phyloP scores from a whole-genome alignment of 2,888 invertebrate genomes.

The Lepidochitona cinerea region DNA sequence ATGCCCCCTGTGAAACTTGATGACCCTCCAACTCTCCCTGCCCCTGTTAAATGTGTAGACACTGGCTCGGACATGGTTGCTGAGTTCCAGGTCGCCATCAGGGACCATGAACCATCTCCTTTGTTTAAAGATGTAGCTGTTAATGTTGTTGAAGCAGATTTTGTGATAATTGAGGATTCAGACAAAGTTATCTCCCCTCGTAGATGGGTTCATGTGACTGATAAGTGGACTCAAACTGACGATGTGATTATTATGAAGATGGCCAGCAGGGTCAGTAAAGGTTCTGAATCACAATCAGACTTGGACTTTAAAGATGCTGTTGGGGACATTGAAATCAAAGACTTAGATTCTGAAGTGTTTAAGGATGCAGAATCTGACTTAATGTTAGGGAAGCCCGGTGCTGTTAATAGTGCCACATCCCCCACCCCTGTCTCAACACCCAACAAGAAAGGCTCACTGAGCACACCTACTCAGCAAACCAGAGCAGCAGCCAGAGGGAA shows the following conservation, averaged over 20 bases:
- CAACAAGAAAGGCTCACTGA: not conserved
- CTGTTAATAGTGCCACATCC: not conserved
- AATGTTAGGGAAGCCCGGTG: not conserved
- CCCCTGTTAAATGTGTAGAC: too few relatives aligned
- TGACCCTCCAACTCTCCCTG: not conserved
- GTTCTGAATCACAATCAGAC: not conserved
- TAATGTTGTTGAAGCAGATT: slow-evolving; percentile 1
- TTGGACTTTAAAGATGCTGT: not conserved
- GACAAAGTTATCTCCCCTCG: not conserved
- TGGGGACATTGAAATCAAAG: not conserved
- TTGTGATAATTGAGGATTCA: not conserved
- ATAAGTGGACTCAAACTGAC: slow-evolving; percentile 3
- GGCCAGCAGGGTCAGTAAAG: not conserved
- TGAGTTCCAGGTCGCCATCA: not conserved
- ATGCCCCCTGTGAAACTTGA: not conserved
- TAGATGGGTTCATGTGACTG: not conserved
- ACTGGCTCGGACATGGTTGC: not conserved
- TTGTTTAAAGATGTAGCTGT: not conserved
- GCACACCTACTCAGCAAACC: not conserved
- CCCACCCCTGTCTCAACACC: not conserved
- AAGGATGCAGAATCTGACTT: not conserved
- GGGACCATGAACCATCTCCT: not conserved
- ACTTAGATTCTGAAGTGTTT: not conserved
- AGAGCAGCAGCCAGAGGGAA: not conserved
- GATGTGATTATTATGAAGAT: not conserved